phyloP scores from a whole-genome alignment of 1,140 invertebrate species.

The Bathynomus jamesi region DNA sequence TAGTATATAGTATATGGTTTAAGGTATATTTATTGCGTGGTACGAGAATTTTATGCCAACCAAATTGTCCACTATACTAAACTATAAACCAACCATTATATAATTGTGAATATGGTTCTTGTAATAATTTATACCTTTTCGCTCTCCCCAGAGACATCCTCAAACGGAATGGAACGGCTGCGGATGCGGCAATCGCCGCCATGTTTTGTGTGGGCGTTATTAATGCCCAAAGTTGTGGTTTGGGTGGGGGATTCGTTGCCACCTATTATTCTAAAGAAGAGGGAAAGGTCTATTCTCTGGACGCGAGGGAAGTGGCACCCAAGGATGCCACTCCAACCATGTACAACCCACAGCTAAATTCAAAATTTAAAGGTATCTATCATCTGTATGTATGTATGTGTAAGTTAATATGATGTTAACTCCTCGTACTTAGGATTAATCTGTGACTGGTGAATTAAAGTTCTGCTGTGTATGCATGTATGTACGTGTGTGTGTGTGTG shows the following conservation, averaged over 20 bases:
- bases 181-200: conserved; percentile 75
- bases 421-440: too few species aligned
- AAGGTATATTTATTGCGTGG: too few species aligned
- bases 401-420: neutral
- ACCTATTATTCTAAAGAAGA: conserved; percentile 1
- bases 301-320: neutral
- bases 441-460: too few species aligned
- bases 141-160: conserved; percentile 63
- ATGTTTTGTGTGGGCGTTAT: conserved; percentile 78
- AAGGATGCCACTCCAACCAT: conserved; percentile 6
- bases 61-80: too few species aligned
- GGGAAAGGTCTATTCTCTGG: neutral
- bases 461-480: too few species aligned
- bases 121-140: too few species aligned
- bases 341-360: conserved; percentile 8
- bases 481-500: too few species aligned
- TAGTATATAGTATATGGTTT: too few species aligned
- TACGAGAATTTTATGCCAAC: too few species aligned
- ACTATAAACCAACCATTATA: too few species aligned
- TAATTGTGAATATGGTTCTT: too few species aligned
- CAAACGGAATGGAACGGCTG: conserved; percentile 67
- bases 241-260: conserved; percentile 64
- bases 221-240: conserved; percentile 74
- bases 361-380: neutral
- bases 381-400: neutral